These are phyloP conservation scores for Cepphus grylle DNA, from an alignment of 2,113 vertebrate genomes.

Conservation along the genomic window DNA sequence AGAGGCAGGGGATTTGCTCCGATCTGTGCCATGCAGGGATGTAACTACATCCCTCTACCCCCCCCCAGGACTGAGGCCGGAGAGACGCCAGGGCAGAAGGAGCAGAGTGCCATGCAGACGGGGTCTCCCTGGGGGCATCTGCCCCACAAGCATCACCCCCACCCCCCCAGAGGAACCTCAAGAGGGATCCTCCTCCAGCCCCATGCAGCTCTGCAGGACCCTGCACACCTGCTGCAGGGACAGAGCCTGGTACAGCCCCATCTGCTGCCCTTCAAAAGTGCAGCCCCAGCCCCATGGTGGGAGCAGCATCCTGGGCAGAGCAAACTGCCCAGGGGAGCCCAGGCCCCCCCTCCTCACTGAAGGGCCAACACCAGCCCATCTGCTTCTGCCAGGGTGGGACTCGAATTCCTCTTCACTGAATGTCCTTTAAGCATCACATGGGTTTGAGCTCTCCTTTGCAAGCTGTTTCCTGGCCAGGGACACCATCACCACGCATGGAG, in stretches of 20 bases:
- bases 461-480: background rate
- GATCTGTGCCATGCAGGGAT: background rate
- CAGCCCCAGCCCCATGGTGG: too few species aligned
- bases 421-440: background rate
- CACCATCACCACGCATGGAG: fast-evolving
- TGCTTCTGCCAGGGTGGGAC: background rate
- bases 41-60: background rate
- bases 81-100: background rate
- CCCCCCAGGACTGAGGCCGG: background rate
- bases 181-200: background rate
- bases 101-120: too few species aligned
- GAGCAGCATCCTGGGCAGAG: background rate
- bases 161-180: too few species aligned
- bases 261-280: background rate
- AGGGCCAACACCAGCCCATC: background rate
- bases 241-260: background rate
- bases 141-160: background rate
- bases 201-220: background rate
- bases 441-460: background rate
- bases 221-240: background rate
- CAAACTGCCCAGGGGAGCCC: background rate
- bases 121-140: background rate
- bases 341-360: background rate
- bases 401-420: background rate
- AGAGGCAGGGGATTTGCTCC: background rate